A percentile compares a stretch with the other conserved stretches of the same genome.
phyloP scores from a whole-genome alignment of 2,888 invertebrate genomes.

The Brachypterus glaber region DNA sequence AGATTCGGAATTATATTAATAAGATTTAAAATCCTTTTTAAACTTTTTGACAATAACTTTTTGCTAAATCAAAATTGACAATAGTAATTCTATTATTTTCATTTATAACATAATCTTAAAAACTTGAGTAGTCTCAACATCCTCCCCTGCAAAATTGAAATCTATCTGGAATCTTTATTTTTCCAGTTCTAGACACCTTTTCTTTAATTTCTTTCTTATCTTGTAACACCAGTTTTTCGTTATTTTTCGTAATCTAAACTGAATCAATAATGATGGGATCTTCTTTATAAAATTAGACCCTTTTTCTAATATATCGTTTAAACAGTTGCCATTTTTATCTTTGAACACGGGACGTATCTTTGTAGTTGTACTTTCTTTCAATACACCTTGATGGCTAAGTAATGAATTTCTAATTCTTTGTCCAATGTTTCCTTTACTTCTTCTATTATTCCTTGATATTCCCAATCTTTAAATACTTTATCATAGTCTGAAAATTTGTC shows the following conservation, averaged over 20 bases:
- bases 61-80: no score
- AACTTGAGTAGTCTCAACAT: no score
- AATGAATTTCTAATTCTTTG: conserved; percentile 8
- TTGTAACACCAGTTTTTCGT: no score
- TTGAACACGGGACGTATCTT: conserved; percentile 27
- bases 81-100: no score
- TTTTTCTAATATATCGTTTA: conserved; percentile 27
- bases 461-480: conserved; percentile 15
- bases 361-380: conserved; percentile 22
- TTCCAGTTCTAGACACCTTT: no score
- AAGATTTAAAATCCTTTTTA: no score
- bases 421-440: conserved; percentile 4
- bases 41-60: no score
- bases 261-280: conserved; percentile 17
- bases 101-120: no score
- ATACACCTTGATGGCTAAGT: conserved; percentile 24
- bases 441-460: conserved; percentile 15
- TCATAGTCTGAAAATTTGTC: conserved; percentile 7
- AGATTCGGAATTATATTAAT: no score
- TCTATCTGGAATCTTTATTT: no score
- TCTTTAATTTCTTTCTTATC: no score
- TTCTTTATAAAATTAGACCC: conserved; percentile 26
- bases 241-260: conserved; percentile 16
- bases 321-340: conserved; percentile 18
- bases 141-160: no score